Evolutionary conservation across 2,888 invertebrate species (phyloP), one percentile per base, ranked within the genome.

Genomic region (Sicus ferrugineus): DNA sequence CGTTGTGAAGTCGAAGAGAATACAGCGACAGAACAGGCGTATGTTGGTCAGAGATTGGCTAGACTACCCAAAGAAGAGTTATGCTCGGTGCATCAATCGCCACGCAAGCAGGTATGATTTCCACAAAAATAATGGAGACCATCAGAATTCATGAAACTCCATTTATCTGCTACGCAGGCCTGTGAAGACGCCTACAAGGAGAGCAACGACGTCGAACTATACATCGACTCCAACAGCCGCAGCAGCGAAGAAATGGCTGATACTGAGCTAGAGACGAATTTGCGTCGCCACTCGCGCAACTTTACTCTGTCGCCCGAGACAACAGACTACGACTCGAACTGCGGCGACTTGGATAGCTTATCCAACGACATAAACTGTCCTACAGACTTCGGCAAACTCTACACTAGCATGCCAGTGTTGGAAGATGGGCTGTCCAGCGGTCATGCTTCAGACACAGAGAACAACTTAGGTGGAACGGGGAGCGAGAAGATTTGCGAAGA

Each of bases 401-500:
- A 89, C 85, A 92, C 90, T 31, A 91, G 90, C 78, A 93, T 97
- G 93, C 97, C 97, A 0, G 92, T 95, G 21, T 89, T 97, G 50
- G 96, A 97, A 83, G 97, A 97, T 84, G 97, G 96, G 0, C 86
- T 97, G 69, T 96, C 96, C 3, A 96, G 96, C 67, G 96, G 96
- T 3, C 96, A 96, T 83, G 95, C 93, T 0, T 96, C 96, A 69
- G 97, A 97, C 83, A 93, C 91, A 0, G 97, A 97, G 85, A 94
- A 94, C 83, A 94, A 94, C 81, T 76, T 81, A 0, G 82, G 78
- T 23, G 74, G 77, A 6, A 78, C 78, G 28, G 75, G 78, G 6
- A 78, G 80, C 58, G 82, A 83, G 61, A 76, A 77, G 67, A 72
- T 75, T 56, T 68, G 69, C 23, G 76, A 76, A 54, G 73, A 71